Base-by-base conservation (phyloP, 2,888 invertebrate species). In the Blastobasis lacticolella region DNA sequence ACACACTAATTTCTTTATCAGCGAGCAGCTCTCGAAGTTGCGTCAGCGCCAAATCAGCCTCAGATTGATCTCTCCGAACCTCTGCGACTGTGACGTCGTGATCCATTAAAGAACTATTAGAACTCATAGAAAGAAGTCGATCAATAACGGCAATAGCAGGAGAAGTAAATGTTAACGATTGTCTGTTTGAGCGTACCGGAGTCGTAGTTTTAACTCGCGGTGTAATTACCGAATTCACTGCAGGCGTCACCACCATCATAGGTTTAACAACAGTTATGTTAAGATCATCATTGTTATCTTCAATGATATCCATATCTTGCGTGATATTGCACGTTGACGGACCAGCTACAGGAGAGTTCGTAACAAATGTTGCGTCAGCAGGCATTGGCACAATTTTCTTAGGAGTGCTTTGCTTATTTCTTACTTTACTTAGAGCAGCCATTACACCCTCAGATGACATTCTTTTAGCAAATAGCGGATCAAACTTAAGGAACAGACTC, bases 101-200 rank as follows among this genome's bases (percentile, higher is more conserved):
- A 37, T 66, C 67, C 9, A 75, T 49, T 37, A 71, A 54, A 23
- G 86, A 76, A 59, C 69, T 78, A 54, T 81, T 81, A 43, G 74
- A 75, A 58, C 87, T 88, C 51, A 88, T 67, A 48, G 86, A 86
- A 51, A 89, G 70, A 45, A 89, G 77, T 69, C 85, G 79, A 57
- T 89, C 89, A 71, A 89, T 89, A 70, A 86, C 86, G 61, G 88
- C 87, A 66, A 89, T 86, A 66, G 89, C 89, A 58, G 89, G 88
- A 49, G 89, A 87, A 50, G 85, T 81, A 62, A 84, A 83, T 62
- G 78, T 81, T 57, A 82, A 64, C 55, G 87, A 86, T 56, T 75
- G 81, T 58, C 86, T 74, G 59, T 84, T 83, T 54, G 73, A 62
- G 69, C 75, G 78, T 43, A 71, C 73, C 23, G 83, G 81, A 52